Percentiles rank a stretch among this genome's conserved stretches.
Conservation (phyloP, 2,888 invertebrate genomes). For the Thymelicus sylvestris region DNA sequence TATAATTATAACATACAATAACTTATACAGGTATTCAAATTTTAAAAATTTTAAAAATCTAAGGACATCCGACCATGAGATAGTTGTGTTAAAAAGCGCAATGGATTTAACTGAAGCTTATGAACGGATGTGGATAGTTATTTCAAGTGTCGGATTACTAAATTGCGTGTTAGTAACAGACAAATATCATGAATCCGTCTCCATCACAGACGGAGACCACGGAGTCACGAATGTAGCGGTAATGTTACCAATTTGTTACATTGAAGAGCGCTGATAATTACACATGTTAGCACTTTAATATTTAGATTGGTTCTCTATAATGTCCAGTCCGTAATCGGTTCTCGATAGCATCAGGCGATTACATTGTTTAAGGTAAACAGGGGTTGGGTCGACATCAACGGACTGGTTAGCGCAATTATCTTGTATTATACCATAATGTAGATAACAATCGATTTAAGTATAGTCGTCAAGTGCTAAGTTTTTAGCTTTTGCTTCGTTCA, state of each 20-base stretch:
- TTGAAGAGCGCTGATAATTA: conserved; percentile 4
- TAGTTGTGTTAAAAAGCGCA: background rate
- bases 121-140: conserved; percentile 1
- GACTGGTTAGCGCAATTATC: conserved; percentile 34
- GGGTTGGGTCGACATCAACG: conserved; percentile 20
- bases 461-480: conserved; percentile 14
- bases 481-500: conserved; percentile 17
- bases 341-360: conserved; percentile 34
- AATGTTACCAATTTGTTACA: background rate
- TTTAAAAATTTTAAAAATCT: no score
- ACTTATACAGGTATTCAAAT: no score
- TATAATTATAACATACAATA: no score
- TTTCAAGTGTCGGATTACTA: background rate
- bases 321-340: conserved; percentile 32
- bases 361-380: conserved; percentile 35
- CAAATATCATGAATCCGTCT: background rate
- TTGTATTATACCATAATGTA: conserved; percentile 27
- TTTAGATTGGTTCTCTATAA: conserved; percentile 31
- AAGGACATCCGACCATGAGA: background rate
- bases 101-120: background rate
- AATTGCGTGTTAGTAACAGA: background rate
- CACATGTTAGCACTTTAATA: conserved; percentile 14
- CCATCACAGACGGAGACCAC: background rate
- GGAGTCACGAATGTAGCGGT: background rate
- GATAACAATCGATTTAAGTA: conserved; percentile 26